Evolutionary conservation across 1,140 invertebrate genomes (phyloP), one percentile per base, ranked within the genome.

Genomic region (Callitettix versicolor): DNA sequence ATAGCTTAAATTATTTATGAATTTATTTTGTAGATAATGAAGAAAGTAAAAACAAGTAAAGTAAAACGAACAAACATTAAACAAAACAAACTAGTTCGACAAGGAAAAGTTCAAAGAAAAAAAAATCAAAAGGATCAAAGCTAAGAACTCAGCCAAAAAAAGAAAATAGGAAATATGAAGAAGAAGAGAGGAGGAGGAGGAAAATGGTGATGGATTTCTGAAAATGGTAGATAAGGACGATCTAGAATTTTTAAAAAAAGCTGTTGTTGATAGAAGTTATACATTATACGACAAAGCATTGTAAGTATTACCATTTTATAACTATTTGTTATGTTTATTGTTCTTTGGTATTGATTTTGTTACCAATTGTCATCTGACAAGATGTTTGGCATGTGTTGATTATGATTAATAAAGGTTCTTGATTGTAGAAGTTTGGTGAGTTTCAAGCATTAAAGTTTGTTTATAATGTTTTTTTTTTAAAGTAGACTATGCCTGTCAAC

Each of bases 161-260:
- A 33, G 69, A 74, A 20, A 67, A 71, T 56, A 67, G 71, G 3
- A 51, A 56, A 22, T 56, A 61, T 24, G 62, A 67, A 24, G 59
- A 60, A 18, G 65, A 70, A 56, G 62, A 56, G 62, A 65, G 43
- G 67, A 74, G 56, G 67, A 68, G 51, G 73, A 68, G 63, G 75
- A 77, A 61, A 73, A 78, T 70, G 79, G 73, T 20, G 70, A 77
- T 38, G 79, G 81, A 65, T 75, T 84, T 71, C 65, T 83, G 57
- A 71, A 78, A 24, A 79, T 79, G 77, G 67, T 80, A 40, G 77
- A 79, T 51, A 69, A 79, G 24, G 80, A 83, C 12, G 81, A 84
- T 65, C 65, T 83, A 50, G 66, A 76, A 50, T 84, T 81, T 61
- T 67, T 85, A 9, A 71, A 76, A 63, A 70, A 71, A 17, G 72